Conservation (phyloP, 2,888 invertebrate genomes). For the Coelopa pilipes region DNA sequence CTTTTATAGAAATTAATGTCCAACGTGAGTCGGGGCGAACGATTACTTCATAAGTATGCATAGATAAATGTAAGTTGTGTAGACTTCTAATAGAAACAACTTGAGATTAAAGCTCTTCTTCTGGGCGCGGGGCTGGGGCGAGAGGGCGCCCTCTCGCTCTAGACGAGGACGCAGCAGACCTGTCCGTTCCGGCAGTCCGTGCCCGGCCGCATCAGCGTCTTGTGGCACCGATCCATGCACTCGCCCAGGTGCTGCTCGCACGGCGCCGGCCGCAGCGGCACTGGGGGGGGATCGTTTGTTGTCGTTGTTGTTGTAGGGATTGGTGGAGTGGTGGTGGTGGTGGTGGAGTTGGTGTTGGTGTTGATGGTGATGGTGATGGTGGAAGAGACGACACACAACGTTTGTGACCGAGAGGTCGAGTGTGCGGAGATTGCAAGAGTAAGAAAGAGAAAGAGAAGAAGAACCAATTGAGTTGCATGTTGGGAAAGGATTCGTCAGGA, state of each 20-base stretch:
- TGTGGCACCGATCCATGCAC: constrained; percentile 58
- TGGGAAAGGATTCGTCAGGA: constrained; percentile 26
- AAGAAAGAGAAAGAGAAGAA: constrained; percentile 32
- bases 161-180: constrained; percentile 62
- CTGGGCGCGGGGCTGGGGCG: neutral
- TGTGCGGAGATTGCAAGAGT: neutral
- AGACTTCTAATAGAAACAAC: neutral
- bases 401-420: constrained; percentile 2
- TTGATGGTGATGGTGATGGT: too few relatives aligned
- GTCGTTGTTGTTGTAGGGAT: constrained; percentile 30
- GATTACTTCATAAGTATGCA: neutral
- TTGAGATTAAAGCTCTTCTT: constrained; percentile 31
- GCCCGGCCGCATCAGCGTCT: constrained; percentile 55
- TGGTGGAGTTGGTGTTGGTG: constrained; percentile 36
- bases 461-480: constrained; percentile 43
- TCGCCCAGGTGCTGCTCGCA: constrained; percentile 60
- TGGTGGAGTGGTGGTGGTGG: constrained; percentile 24
- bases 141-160: constrained; percentile 8
- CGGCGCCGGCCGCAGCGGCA: constrained; percentile 61
- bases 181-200: constrained; percentile 61
- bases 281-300: constrained; percentile 47
- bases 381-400: constrained; percentile 41
- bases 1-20: neutral
- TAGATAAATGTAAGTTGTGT: neutral
- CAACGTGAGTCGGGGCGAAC: neutral